Percentiles rank a stretch among this genome's conserved stretches.
Conservation (phyloP, 1,140 invertebrate genomes). For the Zaprionus camerounensis region DNA sequence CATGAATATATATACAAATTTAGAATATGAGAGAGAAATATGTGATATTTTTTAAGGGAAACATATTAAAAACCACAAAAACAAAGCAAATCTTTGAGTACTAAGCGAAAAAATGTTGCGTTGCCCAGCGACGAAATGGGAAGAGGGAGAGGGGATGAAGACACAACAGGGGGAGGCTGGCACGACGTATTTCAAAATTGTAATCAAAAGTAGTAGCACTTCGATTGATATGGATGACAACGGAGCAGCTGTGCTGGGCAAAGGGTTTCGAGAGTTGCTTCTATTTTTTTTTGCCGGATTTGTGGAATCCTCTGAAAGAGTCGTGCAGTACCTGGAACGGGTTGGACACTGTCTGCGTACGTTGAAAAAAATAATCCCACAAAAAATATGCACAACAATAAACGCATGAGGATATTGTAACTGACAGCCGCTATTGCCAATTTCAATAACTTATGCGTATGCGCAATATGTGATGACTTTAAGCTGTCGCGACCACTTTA, state of each 20-base stretch:
- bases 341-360: not conserved
- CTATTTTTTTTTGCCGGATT: slow-evolving; percentile 36
- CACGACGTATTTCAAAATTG: slow-evolving; percentile 61
- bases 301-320: slow-evolving; percentile 11
- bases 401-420: not conserved
- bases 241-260: slow-evolving; percentile 4
- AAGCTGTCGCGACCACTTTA: slow-evolving; percentile 1
- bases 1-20: slow-evolving; percentile 21
- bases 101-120: not conserved
- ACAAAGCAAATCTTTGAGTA: slow-evolving; percentile 20
- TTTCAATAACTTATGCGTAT: slow-evolving; percentile 57
- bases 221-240: slow-evolving; percentile 76
- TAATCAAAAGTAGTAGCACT: slow-evolving; percentile 81
- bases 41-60: slow-evolving; percentile 6
- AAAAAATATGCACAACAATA: slow-evolving; percentile 26
- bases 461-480: slow-evolving; percentile 16
- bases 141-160: not conserved
- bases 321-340: slow-evolving; percentile 5
- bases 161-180: too few relatives aligned
- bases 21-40: slow-evolving; percentile 35
- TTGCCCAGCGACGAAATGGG: not conserved
- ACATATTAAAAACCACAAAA: slow-evolving; percentile 78
- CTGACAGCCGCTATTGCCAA: slow-evolving; percentile 16
- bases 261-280: slow-evolving; percentile 34
- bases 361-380: slow-evolving; percentile 32